phyloP scores from a whole-genome alignment of 92 coral and sea anemone species.

The Zoanthus sansibaricus region DNA sequence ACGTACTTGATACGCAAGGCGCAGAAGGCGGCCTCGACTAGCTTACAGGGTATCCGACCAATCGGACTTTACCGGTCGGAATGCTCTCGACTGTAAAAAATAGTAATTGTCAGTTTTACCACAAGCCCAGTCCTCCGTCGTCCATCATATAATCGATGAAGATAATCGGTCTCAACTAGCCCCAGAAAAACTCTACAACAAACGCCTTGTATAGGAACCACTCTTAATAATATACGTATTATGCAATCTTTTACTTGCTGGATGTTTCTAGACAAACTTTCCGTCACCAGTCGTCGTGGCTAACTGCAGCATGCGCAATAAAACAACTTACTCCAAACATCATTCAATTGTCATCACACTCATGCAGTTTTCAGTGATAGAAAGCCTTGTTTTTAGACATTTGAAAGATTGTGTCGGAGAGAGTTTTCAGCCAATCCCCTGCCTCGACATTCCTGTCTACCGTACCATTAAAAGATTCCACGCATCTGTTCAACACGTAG shows the following conservation, averaged over 20 bases:
- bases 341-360: slow-evolving; percentile 41
- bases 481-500: slow-evolving; percentile 30
- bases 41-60: too few relatives aligned
- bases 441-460: slow-evolving; percentile 44
- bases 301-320: slow-evolving; percentile 35
- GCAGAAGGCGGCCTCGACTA: slow-evolving; percentile 1
- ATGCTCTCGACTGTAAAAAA: too few relatives aligned
- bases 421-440: slow-evolving; percentile 56
- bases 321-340: slow-evolving; percentile 54
- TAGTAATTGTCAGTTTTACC: too few relatives aligned
- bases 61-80: too few relatives aligned
- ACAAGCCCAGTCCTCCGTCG: too few relatives aligned
- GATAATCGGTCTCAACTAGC: too few relatives aligned
- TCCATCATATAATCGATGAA: too few relatives aligned
- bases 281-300: slow-evolving; percentile 45
- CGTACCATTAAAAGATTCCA: slow-evolving; percentile 20
- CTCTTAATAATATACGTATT: slow-evolving; percentile 36
- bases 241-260: slow-evolving; percentile 48
- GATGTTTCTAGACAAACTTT: slow-evolving; percentile 59
- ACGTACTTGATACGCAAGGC: neutral
- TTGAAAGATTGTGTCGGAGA: slow-evolving; percentile 41
- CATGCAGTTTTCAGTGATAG: slow-evolving; percentile 33
- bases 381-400: slow-evolving; percentile 53
- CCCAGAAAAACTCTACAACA: neutral
- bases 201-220: slow-evolving; percentile 47